Conservation (phyloP, 2,113 vertebrate species). For the Oreochromis aureus region DNA sequence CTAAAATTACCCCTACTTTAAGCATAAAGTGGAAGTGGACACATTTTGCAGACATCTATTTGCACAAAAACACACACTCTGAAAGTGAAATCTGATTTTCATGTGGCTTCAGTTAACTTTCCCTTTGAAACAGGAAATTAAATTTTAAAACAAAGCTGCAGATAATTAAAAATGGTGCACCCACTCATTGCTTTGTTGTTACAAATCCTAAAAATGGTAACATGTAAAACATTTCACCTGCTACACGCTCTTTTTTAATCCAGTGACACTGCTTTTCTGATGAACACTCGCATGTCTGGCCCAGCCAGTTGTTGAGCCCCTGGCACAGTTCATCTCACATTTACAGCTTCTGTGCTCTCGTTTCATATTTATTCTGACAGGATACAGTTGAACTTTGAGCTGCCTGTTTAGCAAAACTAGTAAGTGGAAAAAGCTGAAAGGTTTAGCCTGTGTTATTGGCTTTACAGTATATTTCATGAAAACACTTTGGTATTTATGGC, state of each 20-base stretch:
- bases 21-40: background rate
- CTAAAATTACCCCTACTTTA: background rate
- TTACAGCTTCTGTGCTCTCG: background rate
- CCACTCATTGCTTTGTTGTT: background rate
- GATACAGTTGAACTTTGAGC: background rate
- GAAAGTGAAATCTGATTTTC: background rate
- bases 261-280: background rate
- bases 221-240: background rate
- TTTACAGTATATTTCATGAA: background rate
- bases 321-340: background rate
- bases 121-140: conserved; percentile 15
- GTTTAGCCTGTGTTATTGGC: background rate
- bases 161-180: background rate
- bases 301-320: background rate
- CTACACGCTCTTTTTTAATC: background rate
- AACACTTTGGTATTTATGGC: background rate
- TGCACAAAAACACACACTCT: background rate
- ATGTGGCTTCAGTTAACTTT: background rate
- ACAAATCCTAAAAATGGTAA: background rate
- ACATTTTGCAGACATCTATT: background rate
- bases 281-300: background rate
- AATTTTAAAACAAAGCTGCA: background rate
- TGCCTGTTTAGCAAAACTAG: background rate
- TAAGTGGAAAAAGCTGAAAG: background rate
- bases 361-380: background rate